Conservation (phyloP, 2,113 vertebrate genomes). For the Hyaena hyaena region DNA sequence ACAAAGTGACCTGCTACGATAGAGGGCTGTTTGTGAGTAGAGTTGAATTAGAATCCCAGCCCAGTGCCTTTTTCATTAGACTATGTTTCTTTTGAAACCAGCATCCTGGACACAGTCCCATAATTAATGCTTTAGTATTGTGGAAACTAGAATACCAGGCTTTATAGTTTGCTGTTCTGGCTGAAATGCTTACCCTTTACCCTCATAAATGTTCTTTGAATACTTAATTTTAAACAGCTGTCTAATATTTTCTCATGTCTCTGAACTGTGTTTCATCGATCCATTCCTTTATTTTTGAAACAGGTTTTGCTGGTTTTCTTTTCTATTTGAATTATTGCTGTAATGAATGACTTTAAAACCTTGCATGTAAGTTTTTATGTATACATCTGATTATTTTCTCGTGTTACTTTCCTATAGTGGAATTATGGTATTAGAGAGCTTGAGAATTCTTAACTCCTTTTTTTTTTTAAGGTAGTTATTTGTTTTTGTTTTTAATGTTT, state of each 20-base stretch:
- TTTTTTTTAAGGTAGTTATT: not conserved
- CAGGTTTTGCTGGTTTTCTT: not conserved
- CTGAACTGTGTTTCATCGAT: not conserved
- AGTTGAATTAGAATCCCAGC: slow-evolving; percentile 1
- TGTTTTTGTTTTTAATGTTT: not conserved
- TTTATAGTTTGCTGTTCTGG: not conserved
- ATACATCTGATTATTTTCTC: slow-evolving; percentile 14
- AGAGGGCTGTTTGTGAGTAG: not conserved
- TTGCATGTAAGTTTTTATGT: not conserved
- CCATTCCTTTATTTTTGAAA: not conserved
- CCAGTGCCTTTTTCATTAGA: not conserved
- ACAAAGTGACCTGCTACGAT: not conserved
- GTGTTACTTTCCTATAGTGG: not conserved
- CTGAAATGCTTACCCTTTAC: not conserved
- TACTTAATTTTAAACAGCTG: not conserved
- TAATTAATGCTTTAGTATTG: not conserved
- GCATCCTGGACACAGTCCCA: not conserved
- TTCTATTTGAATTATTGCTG: not conserved
- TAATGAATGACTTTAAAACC: not conserved
- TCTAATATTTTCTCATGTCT: not conserved
- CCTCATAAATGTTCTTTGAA: not conserved
- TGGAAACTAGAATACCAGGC: not conserved
- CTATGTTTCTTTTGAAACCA: slow-evolving; percentile 1
- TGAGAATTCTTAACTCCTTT: not conserved
- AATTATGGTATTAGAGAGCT: not conserved